Evolutionary conservation across 2,888 invertebrate species (phyloP).

Genomic region (Tetranychus piercei): DNA sequence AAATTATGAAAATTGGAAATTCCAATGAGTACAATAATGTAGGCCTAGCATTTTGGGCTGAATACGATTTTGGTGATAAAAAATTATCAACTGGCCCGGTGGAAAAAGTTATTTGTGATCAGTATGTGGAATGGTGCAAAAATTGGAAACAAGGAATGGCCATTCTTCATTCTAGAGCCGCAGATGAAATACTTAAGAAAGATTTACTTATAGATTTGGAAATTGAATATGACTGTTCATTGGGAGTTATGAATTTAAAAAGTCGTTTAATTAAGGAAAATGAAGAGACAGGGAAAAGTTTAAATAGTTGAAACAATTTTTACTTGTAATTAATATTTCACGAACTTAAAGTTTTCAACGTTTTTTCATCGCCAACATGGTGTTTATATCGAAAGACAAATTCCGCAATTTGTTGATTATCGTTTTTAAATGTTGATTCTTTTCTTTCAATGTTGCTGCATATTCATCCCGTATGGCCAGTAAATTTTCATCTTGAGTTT

Average conservation of each 20-base stretch:
- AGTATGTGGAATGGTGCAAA: constrained; percentile 13
- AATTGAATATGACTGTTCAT: too few relatives aligned
- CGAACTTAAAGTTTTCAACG: background rate
- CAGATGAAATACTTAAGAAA: too few relatives aligned
- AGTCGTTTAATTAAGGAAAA: too few relatives aligned
- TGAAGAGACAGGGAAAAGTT: too few relatives aligned
- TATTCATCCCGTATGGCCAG: background rate
- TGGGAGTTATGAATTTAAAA: too few relatives aligned
- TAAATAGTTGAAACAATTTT: too few relatives aligned
- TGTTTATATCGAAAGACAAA: background rate
- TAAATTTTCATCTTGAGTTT: background rate
- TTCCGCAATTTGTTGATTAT: background rate
- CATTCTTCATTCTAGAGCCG: background rate
- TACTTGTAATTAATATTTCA: too few relatives aligned
- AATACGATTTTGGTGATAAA: constrained; percentile 10
- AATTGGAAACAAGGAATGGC: constrained; percentile 9
- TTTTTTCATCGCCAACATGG: background rate
- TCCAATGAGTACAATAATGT: background rate
- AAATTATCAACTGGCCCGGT: constrained; percentile 14
- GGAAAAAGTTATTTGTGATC: constrained; percentile 6
- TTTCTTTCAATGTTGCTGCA: background rate
- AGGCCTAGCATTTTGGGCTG: constrained; percentile 17
- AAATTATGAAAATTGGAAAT: background rate
- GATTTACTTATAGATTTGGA: too few relatives aligned
- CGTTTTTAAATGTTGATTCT: background rate